Evolutionary conservation across 1,140 invertebrate species (phyloP).

Genomic region (Drosophila sproati): DNA sequence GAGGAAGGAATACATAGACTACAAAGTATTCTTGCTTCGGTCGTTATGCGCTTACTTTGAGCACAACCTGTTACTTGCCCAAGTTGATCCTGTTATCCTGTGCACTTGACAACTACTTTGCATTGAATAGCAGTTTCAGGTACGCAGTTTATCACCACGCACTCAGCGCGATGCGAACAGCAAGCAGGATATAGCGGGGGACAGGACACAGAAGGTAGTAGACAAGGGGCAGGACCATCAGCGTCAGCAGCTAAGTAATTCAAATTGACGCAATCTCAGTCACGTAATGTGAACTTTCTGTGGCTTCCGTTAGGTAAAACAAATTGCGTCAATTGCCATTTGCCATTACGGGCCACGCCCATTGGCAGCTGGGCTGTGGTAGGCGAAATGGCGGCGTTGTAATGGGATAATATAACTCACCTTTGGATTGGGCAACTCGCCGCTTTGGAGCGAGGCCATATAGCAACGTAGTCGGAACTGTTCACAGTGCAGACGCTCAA

Average conservation of each 20-base stretch:
- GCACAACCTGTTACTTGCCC: conserved; percentile 22
- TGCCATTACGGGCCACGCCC: conserved; percentile 6
- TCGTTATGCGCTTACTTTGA: background rate
- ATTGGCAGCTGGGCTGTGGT: background rate
- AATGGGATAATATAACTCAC: conserved; percentile 86
- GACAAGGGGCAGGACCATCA: background rate
- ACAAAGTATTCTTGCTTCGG: background rate
- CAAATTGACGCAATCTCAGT: conserved; percentile 49
- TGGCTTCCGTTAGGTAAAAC: conserved; percentile 26
- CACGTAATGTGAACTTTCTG: conserved; percentile 48
- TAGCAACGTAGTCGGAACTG: conserved; percentile 98
- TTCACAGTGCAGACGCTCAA: conserved; percentile 97
- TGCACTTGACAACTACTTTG: conserved; percentile 48
- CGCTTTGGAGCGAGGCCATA: conserved; percentile 97
- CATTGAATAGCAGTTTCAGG: conserved; percentile 50
- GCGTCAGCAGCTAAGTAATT: conserved; percentile 41
- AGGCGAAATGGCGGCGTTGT: too few species aligned
- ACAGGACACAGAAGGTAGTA: background rate
- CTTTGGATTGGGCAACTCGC: conserved; percentile 98
- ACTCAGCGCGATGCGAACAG: conserved; percentile 5
- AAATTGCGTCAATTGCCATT: conserved; percentile 44
- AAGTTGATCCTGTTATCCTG: conserved; percentile 18
- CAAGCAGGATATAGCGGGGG: background rate
- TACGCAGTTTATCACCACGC: conserved; percentile 44
- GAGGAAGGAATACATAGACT: background rate